Percentiles rank a stretch among this genome's conserved stretches.
Evolutionary conservation across 2,888 invertebrate genomes (phyloP).

Genomic region (Tubulanus polymorphus): DNA sequence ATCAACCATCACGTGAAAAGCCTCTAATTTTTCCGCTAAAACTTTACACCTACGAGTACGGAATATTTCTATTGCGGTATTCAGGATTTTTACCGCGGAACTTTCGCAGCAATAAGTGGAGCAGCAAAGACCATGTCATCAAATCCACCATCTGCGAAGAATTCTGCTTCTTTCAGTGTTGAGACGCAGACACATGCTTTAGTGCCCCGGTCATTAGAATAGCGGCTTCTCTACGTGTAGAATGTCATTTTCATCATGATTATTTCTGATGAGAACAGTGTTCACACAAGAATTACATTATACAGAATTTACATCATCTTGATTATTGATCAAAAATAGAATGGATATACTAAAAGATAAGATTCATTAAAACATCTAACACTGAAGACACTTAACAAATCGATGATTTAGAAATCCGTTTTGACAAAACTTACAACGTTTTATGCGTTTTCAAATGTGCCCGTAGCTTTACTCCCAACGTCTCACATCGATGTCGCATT

Average conservation of each 20-base stretch:
- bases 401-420: too few relatives aligned
- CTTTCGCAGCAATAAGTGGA: constrained; percentile 38
- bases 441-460: constrained; percentile 53
- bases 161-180: constrained; percentile 47
- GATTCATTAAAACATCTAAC: too few relatives aligned
- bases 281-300: too few relatives aligned
- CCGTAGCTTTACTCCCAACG: constrained; percentile 39
- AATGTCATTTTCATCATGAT: neutral
- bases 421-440: constrained; percentile 40
- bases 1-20: constrained; percentile 46
- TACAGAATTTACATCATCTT: too few relatives aligned
- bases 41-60: constrained; percentile 21
- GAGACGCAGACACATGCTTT: constrained; percentile 44
- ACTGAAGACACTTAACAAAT: too few relatives aligned
- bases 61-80: constrained; percentile 6
- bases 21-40: constrained; percentile 28
- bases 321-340: too few relatives aligned
- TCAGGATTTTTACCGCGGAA: constrained; percentile 29
- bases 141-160: constrained; percentile 48
- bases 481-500: constrained; percentile 39
- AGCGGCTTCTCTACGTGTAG: constrained; percentile 37
- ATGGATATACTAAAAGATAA: too few relatives aligned
- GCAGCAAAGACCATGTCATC: constrained; percentile 49
- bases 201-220: constrained; percentile 41
- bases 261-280: too few relatives aligned